phyloP scores from a whole-genome alignment of 2,113 vertebrate species.

The Rallus limicola region DNA sequence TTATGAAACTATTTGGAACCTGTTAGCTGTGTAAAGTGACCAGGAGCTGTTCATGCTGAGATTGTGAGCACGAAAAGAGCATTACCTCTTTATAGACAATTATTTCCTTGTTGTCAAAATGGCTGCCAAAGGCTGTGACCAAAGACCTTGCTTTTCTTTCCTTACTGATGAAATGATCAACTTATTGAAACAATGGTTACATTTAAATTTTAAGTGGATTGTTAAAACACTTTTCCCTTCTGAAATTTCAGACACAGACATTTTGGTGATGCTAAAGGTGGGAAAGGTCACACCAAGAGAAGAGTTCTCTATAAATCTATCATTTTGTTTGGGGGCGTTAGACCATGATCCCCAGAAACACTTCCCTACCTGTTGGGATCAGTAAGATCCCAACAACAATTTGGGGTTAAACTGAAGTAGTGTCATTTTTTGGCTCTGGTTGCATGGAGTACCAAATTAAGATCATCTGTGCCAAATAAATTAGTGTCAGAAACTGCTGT shows the following conservation, averaged over 20 bases:
- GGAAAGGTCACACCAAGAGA: neutral
- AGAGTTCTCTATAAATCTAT: neutral
- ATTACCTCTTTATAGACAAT: neutral
- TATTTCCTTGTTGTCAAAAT: neutral
- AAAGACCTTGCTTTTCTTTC: neutral
- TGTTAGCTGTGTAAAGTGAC: neutral
- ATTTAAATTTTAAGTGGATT: neutral
- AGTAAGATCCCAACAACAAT: neutral
- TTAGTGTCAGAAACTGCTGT: neutral
- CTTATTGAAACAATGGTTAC: neutral
- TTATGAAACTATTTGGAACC: neutral
- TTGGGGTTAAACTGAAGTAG: neutral
- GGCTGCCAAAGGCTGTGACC: neutral
- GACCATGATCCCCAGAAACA: neutral
- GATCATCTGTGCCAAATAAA: neutral
- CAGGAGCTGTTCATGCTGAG: neutral
- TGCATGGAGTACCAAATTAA: neutral
- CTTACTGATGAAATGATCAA: neutral
- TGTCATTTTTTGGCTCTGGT: neutral
- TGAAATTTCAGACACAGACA: neutral
- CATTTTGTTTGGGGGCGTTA: neutral
- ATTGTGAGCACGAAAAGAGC: neutral
- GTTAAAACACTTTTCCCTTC: neutral
- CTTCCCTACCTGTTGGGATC: neutral
- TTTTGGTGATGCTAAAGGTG: neutral